A percentile compares a stretch with the other conserved stretches of the same genome.
Conservation (phyloP, 2,888 invertebrate genomes). For the Tryphoninae sp. region DNA sequence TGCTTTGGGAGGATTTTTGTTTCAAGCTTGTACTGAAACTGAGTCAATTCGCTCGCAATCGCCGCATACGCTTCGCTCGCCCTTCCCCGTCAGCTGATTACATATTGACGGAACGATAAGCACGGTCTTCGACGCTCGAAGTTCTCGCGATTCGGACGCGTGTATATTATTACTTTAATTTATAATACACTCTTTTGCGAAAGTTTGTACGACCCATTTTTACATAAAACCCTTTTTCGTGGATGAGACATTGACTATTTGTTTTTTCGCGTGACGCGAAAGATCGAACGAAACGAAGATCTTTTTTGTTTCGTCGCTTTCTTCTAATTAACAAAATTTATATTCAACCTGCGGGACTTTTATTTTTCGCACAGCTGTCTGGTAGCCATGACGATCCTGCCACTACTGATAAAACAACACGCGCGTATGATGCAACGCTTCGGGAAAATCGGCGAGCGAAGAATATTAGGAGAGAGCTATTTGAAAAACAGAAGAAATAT, state of each 20-base stretch:
- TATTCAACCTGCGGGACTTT: not conserved
- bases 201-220: not conserved
- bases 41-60: slow-evolving; percentile 1
- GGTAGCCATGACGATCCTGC: slow-evolving; percentile 80
- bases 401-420: slow-evolving; percentile 81
- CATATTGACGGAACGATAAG: slow-evolving; percentile 78
- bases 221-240: not conserved
- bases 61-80: slow-evolving; percentile 51
- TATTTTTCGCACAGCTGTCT: slow-evolving; percentile 68
- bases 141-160: slow-evolving; percentile 1
- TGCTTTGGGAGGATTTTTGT: not conserved
- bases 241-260: no score
- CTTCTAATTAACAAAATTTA: not conserved
- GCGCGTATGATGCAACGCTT: slow-evolving; percentile 74
- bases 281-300: not conserved
- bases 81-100: slow-evolving; percentile 76
- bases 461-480: not conserved
- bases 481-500: not conserved
- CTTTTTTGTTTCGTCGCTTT: not conserved
- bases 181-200: not conserved
- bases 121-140: slow-evolving; percentile 27
- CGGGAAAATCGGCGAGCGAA: slow-evolving; percentile 65
- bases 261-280: no score
- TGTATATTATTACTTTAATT: not conserved
- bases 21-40: not conserved